Conservation (phyloP, 2,113 vertebrate species). For the Petromus typicus region DNA sequence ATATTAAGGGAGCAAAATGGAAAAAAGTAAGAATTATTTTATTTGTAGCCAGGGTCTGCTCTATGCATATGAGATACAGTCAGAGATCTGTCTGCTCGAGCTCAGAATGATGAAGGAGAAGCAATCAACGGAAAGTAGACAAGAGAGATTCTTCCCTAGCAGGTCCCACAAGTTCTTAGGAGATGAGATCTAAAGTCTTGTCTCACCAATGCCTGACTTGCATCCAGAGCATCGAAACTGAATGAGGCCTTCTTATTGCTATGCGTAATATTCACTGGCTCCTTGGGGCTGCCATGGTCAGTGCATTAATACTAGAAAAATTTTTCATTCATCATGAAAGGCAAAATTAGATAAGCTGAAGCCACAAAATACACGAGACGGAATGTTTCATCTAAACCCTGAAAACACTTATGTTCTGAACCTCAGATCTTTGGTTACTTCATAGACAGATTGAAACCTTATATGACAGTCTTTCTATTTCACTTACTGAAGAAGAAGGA, state of each 20-base stretch:
- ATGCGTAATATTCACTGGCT: neutral
- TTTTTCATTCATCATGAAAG: conserved; percentile 33
- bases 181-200: conserved; percentile 25
- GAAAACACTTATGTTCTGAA: neutral
- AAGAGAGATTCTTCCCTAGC: conserved; percentile 29
- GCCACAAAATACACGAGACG: conserved; percentile 53
- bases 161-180: conserved; percentile 1
- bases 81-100: conserved; percentile 40
- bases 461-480: neutral
- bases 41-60: neutral
- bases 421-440: neutral
- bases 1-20: neutral
- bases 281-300: neutral
- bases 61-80: neutral
- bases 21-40: conserved; percentile 43
- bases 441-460: neutral
- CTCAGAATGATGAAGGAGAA: conserved; percentile 33
- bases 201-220: conserved; percentile 38
- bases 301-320: conserved; percentile 58
- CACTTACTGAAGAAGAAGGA: neutral
- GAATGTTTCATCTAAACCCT: conserved; percentile 20
- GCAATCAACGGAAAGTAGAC: conserved; percentile 22
- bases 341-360: conserved; percentile 20
- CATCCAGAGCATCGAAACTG: neutral
- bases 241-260: neutral